Evolutionary conservation across 1,140 invertebrate genomes (phyloP), one percentile per base, ranked within the genome.

Genomic region (Aphaenogaster floridana): DNA sequence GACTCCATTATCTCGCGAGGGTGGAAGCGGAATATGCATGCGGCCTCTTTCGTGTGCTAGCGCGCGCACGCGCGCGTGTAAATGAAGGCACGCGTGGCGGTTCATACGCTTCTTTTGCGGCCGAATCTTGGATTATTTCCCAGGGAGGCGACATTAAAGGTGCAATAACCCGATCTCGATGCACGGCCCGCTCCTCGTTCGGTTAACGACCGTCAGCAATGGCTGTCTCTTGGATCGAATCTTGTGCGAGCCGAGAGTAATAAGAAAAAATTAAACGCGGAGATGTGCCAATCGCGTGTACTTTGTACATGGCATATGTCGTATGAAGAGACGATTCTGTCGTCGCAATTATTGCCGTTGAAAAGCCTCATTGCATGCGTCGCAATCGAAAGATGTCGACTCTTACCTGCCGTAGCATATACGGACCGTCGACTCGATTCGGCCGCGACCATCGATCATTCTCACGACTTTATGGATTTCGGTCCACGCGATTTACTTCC

Each of bases 201-300:
- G 93, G 80, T 91, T 93, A 94, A 93, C 89, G 93, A 90, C 90
- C 90, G 89, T 92, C 90, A 90, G 86, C 87, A 91, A 93, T 92
- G 88, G 81, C 66, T 76, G 63, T 84, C 87, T 92, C 83, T 93
- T 91, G 91, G 91, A 91, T 93, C 90, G 66, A 77, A 64, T 86
- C 66, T 78, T 76, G 28, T 34, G 36, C 68, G 54, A 76, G 52
- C 83, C 79, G 42, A 50, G 42, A 36, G 59, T 81, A 81, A 80
- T 69, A 86, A 61, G 52, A 72, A 57, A 69, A 54, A 81, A 80
- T 9, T 57, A 88, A 39, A 9, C n/a, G 48, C 52, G 21, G 52
- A 68, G 71, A 77, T 21, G 63, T 48, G 66, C n/a, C 54, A 83
- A 83, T 88, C 66, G 74, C 54, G 42, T 71, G 61, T 48, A 39